Evolutionary conservation across 2,797 vertebrate genomes (phyloP).

Genomic region (Sebastes iracundus): DNA sequence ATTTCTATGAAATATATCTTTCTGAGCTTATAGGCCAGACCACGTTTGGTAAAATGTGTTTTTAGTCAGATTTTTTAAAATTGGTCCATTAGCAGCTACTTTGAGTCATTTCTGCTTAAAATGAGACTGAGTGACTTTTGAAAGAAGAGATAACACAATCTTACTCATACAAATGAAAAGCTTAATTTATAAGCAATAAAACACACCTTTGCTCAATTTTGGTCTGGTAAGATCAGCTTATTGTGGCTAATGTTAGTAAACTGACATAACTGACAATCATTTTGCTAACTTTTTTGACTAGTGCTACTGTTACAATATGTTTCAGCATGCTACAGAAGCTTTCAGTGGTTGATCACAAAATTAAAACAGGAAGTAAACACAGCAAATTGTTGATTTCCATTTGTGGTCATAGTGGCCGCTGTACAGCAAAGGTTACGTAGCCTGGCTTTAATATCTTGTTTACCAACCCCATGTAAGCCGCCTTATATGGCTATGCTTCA

Average conservation of each 20-base stretch:
- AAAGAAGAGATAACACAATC: background rate
- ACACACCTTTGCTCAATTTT: background rate
- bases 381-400: background rate
- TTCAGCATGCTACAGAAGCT: background rate
- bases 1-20: too few species aligned
- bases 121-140: background rate
- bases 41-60: background rate
- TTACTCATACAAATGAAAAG: background rate
- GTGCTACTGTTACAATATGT: background rate
- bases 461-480: background rate
- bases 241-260: background rate
- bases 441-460: background rate
- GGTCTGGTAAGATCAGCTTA: background rate
- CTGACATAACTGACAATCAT: background rate
- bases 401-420: background rate
- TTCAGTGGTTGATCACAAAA: background rate
- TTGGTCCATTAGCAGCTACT: background rate
- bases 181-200: background rate
- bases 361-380: background rate
- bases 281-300: background rate
- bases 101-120: background rate
- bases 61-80: background rate
- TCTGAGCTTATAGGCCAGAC: background rate
- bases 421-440: background rate
- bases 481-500: conserved; percentile 56